Evolutionary conservation across 2,888 invertebrate genomes (phyloP), one percentile per base, ranked within the genome.

Genomic region (Oegoconia quadripuncta): DNA sequence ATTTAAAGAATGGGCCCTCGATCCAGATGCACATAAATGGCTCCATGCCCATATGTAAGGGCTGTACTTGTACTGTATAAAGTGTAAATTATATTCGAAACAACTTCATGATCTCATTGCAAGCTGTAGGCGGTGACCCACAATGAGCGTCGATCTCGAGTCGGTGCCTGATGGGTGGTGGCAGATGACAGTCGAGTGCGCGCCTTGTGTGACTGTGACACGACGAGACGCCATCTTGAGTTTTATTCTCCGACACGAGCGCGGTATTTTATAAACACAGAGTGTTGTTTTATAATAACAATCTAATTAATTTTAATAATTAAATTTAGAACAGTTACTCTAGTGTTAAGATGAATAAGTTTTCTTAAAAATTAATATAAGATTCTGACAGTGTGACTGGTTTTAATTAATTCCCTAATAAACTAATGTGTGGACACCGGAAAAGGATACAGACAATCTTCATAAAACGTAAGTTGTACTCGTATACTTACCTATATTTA

Each of bases 81-180:
- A 74, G 81, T 80, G 77, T 76, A 72, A 82, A 79, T 78, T 70
- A 69, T 71, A 67, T 64, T 64, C 53, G 62, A 62, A 72, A 66
- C 74, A 67, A 61, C 74, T 73, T 76, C 73, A 80, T 83, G 83
- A 81, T 79, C 77, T 82, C 82, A 83, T 72, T 81, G 80, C 71
- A 62, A 48, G 51, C 52, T 56, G 82, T 80, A 71, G 80, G 80
- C 76, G 80, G 74, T 75, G 81, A 78, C 77, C 79, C 78, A 71
- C 68, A 66, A n/a, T n/a, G n/a, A 68, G 62, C 56, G 48, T 46
- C 52, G 44, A 40, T 64, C 47, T 43, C 42, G 38, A 46, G 44
- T 35, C 29, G 46, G 50, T 41, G 72, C 68, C 79, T 74, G 77
- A 77, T 55, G 55, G 63, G 47, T 39, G 49, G 32, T 18, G 39